Percentiles rank a stretch among this genome's conserved stretches.
Conservation (phyloP, 2,797 vertebrate genomes). For the Smutsia gigantea region DNA sequence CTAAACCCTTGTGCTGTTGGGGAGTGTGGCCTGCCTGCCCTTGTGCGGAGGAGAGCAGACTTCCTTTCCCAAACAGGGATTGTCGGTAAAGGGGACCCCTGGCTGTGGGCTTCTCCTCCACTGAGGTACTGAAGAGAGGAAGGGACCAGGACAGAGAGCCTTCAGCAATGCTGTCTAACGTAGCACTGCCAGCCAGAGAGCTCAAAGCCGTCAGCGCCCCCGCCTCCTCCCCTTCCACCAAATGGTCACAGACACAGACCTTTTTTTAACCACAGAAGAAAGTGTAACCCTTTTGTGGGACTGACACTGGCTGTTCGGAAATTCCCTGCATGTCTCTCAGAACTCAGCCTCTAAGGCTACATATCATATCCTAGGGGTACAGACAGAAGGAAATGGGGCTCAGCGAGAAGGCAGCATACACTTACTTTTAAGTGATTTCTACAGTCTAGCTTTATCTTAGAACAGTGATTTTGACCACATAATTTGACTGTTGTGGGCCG, state of each 20-base stretch:
- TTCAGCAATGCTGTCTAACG: background rate
- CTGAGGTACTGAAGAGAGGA: background rate
- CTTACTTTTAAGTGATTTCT: background rate
- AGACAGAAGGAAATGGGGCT: background rate
- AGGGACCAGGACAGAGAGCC: background rate
- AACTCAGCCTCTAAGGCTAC: background rate
- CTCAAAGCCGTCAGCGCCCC: background rate
- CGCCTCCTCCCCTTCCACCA: rapidly evolving
- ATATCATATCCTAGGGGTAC: background rate
- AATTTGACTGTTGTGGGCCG: background rate
- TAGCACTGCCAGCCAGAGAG: background rate
- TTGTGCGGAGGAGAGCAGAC: background rate
- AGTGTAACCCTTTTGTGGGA: background rate
- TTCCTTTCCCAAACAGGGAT: background rate
- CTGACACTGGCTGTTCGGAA: background rate
- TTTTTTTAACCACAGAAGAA: background rate
- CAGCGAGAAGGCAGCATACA: background rate
- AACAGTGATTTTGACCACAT: background rate
- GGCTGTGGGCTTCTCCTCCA: background rate
- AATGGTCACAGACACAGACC: background rate
- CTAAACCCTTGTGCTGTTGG: background rate
- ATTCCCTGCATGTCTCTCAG: background rate
- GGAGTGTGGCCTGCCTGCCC: background rate
- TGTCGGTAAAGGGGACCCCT: background rate
- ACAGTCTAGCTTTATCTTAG: background rate